Percentiles rank a stretch among this genome's conserved stretches.
Evolutionary conservation across 2,888 invertebrate species (phyloP).

Genomic region (Meta bourneti): DNA sequence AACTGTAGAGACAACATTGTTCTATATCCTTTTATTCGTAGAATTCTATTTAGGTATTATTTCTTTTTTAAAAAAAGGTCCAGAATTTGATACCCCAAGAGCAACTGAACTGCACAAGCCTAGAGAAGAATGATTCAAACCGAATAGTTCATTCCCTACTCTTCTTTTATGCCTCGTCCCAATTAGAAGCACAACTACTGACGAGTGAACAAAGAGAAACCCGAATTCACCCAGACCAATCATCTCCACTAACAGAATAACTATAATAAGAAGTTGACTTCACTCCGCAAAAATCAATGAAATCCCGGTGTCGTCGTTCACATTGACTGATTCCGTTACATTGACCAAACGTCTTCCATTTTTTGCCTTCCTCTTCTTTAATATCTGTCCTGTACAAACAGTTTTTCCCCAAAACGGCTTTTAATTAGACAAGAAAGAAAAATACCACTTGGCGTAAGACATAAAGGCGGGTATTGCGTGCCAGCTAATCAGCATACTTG

Average conservation of each 20-base stretch:
- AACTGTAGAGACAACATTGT: too few species aligned
- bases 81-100: too few species aligned
- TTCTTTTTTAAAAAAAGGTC: too few species aligned
- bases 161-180: constrained; percentile 1
- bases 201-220: background rate
- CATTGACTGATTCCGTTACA: background rate
- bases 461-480: constrained; percentile 59
- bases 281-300: background rate
- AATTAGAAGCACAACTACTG: background rate
- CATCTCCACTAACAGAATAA: constrained; percentile 41
- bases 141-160: background rate
- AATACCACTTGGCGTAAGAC: constrained; percentile 29
- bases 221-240: constrained; percentile 17
- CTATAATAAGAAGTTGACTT: constrained; percentile 3
- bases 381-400: constrained; percentile 14
- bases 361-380: constrained; percentile 11
- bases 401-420: constrained; percentile 30
- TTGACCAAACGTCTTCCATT: constrained; percentile 12
- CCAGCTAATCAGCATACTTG: constrained; percentile 68
- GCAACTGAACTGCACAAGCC: too few species aligned
- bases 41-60: too few species aligned
- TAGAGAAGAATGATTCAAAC: background rate
- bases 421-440: constrained; percentile 61
- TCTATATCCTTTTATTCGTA: too few species aligned
- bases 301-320: background rate